Base-by-base conservation (phyloP, 2,888 invertebrate species). In the Sesia apiformis region DNA sequence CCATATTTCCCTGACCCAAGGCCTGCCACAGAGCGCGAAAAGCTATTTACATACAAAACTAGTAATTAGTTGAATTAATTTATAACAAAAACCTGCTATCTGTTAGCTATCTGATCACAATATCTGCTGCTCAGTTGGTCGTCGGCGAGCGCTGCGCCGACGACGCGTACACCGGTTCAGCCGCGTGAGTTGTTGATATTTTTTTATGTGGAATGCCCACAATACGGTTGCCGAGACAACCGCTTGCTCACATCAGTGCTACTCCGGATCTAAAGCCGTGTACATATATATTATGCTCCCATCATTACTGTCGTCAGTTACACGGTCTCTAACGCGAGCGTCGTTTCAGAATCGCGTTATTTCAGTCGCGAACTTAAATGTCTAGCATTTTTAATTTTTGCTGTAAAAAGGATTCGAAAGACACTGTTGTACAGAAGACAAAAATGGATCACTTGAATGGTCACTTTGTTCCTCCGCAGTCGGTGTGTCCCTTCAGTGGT, bases 241-340 rank as follows among this genome's bases (percentile, higher is more conserved):
- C 58, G 63, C 63, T 40, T 49, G 6, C 62, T 62, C 66, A 57
- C 61, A 60, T 73, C 70, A 77, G 79, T 84, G 60, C 65, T 61
- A 61, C 66, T 67, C 66, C 68, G 73, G 68, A 70, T 65, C 67
- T 74, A 69, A 62, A 65, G 63, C 73, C 64, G 74, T 66, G 64
- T 75, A 72, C 79, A 78, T 84, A 84, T 78, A 84, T 78, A 82
- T 71, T 67, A 79, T 79, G 79, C 67, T 68, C 68, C 66, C 58
- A 53, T 58, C 60, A 58, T 56, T 63, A 56, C 59, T 56, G 56
- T 55, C 58, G 62, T 68, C 76, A 83, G 74, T 81, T 65, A 66
- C 57, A 56, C 51, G 51, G 50, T 54, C 51, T 59, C 58, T 57
- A 53, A 59, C 67, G 66, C 67, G 67, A 61, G 59, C 63, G 62